Conservation (phyloP, 1,140 invertebrate genomes). For the Aplysia californica region DNA sequence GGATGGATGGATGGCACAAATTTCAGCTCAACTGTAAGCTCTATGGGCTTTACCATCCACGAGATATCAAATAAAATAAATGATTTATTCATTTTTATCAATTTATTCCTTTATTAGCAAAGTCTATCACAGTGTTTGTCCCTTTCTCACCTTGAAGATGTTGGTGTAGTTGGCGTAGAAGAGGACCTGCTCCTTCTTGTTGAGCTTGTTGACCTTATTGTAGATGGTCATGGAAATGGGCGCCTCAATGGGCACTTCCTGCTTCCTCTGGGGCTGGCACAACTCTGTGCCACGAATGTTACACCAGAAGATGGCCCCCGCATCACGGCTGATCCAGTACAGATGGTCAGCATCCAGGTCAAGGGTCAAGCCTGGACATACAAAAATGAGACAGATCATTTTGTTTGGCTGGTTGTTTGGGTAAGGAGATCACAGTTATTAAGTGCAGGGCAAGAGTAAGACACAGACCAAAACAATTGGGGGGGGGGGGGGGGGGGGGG, state of each 20-base stretch:
- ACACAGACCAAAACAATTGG: too few species aligned
- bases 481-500: not conserved
- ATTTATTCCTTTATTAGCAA: too few species aligned
- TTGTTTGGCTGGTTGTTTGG: too few species aligned
- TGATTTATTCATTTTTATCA: too few species aligned
- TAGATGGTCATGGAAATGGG: conserved; percentile 73
- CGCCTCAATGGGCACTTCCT: conserved; percentile 41
- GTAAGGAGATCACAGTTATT: too few species aligned
- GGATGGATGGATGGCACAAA: too few species aligned
- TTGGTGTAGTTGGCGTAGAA: conserved; percentile 73
- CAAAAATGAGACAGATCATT: too few species aligned
- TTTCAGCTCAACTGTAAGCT: too few species aligned
- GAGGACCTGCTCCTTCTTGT: conserved; percentile 42
- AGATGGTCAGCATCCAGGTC: conserved; percentile 60
- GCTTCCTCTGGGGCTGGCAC: conserved; percentile 60
- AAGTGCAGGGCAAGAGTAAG: too few species aligned
- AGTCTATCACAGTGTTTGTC: too few species aligned
- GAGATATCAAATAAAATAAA: too few species aligned
- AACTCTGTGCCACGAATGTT: conserved; percentile 70
- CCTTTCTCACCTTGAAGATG: conserved; percentile 72
- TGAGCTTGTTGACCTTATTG: conserved; percentile 62
- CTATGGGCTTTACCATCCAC: too few species aligned
- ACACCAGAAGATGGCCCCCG: conserved; percentile 74
- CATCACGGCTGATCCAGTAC: conserved; percentile 74
- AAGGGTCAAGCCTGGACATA: conserved; percentile 65